These are phyloP conservation scores for Paratilapia polleni DNA, from an alignment of 2,113 vertebrate species.

Conservation along the genomic window DNA sequence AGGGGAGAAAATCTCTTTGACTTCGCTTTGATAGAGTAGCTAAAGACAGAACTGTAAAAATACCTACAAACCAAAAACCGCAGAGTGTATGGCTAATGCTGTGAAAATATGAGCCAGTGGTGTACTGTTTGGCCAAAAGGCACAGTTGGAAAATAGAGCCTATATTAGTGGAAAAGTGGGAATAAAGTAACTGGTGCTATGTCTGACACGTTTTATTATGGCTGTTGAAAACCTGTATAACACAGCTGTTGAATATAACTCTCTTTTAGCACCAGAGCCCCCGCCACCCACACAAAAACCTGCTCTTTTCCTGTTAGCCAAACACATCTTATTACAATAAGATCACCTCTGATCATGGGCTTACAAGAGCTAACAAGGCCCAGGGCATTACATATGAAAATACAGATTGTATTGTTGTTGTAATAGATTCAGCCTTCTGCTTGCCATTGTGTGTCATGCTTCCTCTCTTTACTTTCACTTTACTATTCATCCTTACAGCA, in stretches of 20 bases:
- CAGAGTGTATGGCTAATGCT: conserved; percentile 49
- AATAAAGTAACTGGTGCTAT: conserved; percentile 71
- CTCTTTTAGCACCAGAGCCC: conserved; percentile 46
- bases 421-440: conserved; percentile 29
- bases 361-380: conserved; percentile 16
- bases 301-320: conserved; percentile 32
- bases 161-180: conserved; percentile 65
- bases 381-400: conserved; percentile 41
- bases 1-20: conserved; percentile 15
- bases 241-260: conserved; percentile 73
- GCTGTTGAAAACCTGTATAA: conserved; percentile 70
- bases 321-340: conserved; percentile 37
- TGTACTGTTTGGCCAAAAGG: conserved; percentile 61
- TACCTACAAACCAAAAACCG: conserved; percentile 11
- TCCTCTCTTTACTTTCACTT: conserved; percentile 6
- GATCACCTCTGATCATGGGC: conserved; percentile 34
- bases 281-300: conserved; percentile 44
- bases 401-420: conserved; percentile 16
- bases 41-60: conserved; percentile 16
- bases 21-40: background rate
- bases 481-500: background rate
- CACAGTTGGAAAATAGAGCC: conserved; percentile 55
- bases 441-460: conserved; percentile 35
- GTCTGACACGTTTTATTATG: conserved; percentile 72
- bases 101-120: conserved; percentile 52